Evolutionary conservation across 2,797 vertebrate species (phyloP).

Genomic region (Hipposideros larvatus): DNA sequence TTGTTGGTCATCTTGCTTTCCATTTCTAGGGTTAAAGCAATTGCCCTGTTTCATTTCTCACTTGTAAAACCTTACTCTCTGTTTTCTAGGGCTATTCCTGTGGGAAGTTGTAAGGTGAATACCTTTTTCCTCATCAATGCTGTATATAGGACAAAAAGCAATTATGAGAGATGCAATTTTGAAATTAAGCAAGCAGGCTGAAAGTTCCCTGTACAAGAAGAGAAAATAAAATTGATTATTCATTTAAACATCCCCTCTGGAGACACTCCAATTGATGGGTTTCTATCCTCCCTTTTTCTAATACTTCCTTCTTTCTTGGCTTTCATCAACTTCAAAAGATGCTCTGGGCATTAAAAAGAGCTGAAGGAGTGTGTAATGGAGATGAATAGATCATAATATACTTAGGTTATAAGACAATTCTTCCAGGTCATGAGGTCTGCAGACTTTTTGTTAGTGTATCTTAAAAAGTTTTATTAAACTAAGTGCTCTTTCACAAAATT

Average conservation of each 20-base stretch:
- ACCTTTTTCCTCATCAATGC: conserved; percentile 28
- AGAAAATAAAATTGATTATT: conserved; percentile 73
- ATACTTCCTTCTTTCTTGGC: conserved; percentile 51
- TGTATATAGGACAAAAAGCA: conserved; percentile 49
- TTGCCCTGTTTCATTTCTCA: conserved; percentile 49
- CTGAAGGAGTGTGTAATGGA: conserved; percentile 27
- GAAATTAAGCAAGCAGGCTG: conserved; percentile 58
- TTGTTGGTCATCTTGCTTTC: conserved; percentile 56
- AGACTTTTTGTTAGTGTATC: not conserved
- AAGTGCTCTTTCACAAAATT: conserved; percentile 18
- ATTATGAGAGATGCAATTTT: conserved; percentile 61
- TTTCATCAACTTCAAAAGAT: conserved; percentile 69
- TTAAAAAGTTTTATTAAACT: conserved; percentile 48
- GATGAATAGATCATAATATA: conserved; percentile 55
- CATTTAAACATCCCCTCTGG: conserved; percentile 61
- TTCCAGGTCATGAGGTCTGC: conserved; percentile 21
- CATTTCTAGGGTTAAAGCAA: conserved; percentile 65
- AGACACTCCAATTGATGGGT: conserved; percentile 61
- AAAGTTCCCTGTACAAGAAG: conserved; percentile 55
- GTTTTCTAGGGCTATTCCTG: not conserved
- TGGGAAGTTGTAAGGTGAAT: conserved; percentile 45
- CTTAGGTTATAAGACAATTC: conserved; percentile 55
- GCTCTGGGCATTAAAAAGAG: conserved; percentile 46
- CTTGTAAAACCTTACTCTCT: conserved; percentile 34
- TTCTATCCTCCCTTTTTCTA: conserved; percentile 61